Evolutionary conservation across 1,140 invertebrate genomes (phyloP), one percentile per base, ranked within the genome.

Genomic region (Eulimnadia texana): DNA sequence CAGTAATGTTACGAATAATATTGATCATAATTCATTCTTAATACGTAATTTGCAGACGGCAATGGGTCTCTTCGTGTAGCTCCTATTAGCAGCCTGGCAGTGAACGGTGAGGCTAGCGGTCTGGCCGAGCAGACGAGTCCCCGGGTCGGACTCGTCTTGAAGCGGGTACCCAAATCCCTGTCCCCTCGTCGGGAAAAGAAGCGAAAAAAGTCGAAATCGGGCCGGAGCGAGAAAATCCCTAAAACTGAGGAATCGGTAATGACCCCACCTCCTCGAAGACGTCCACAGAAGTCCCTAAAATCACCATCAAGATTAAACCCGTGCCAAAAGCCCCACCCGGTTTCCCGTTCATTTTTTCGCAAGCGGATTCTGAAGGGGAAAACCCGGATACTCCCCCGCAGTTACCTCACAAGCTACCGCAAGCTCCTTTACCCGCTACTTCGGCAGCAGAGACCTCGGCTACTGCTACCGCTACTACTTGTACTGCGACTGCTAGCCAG

Each of bases 301-400:
- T 57, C 16, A 57, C 33, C 24, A 57, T 57, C 1, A 57, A 57
- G 29, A n/a, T 57, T 10, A 57, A 57, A 57, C 55, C 55, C 0
- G 33, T 57, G 16, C 13, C 33, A 27, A 57, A 57, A 33, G 33
- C 55, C 9, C 55, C 27, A 19, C 33, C 55, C n/a, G 55, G 55
- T 22, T 57, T 57, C 22, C 55, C 55, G 3, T 57, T 57, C 13
- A 57, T 57, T n/a, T 57, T 57, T n/a, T 27, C 55, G n/a, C 22
- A 57, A 13, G 22, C 55, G 25, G 55, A 57, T 33, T 57, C 55
- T 10, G 55, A 57, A 1, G 27, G 33, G 3, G 27, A 27, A 3
- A 20, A 33, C 10, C 55, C 55, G 28, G 55, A 6, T 29, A 33
- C 23, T 52, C n/a, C 9, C 50, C 33, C 22, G 9, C 0, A 3